Evolutionary conservation across 1,140 invertebrate species (phyloP).

Genomic region (Goniozus legneri): DNA sequence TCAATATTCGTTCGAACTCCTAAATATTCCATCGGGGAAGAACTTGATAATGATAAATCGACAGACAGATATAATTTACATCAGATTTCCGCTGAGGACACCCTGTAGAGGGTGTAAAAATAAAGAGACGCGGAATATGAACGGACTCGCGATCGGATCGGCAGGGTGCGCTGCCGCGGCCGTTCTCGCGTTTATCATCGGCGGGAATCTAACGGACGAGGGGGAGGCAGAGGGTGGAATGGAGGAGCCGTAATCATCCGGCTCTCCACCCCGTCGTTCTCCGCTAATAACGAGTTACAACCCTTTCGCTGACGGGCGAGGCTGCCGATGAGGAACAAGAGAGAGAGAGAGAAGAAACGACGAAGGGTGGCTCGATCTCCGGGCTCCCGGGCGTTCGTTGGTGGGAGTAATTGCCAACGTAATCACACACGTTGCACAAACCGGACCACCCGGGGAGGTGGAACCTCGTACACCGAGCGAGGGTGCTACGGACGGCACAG

Average conservation of each 20-base stretch:
- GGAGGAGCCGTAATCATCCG: constrained; percentile 43
- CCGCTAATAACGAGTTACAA: constrained; percentile 50
- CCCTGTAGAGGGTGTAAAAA: no score
- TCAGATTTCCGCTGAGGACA: no score
- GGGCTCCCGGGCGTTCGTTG: constrained; percentile 15
- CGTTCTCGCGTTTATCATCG: constrained; percentile 45
- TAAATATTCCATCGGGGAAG: no score
- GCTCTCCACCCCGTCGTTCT: constrained; percentile 21
- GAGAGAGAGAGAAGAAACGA: constrained; percentile 1
- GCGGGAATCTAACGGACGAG: constrained; percentile 41
- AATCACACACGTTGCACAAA: constrained; percentile 48
- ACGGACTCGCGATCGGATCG: constrained; percentile 26
- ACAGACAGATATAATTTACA: no score
- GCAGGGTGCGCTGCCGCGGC: no score
- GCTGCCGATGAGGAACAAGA: constrained; percentile 8
- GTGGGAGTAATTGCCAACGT: constrained; percentile 50
- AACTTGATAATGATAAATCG: no score
- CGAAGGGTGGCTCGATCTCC: constrained; percentile 8
- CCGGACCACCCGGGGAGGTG: no score
- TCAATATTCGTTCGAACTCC: no score
- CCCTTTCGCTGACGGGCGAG: constrained; percentile 32
- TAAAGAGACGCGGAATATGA: constrained; percentile 10
- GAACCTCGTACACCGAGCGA: no score
- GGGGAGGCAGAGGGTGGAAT: no score
- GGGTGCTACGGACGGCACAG: no score